These are phyloP conservation scores for Idaea straminata DNA, from an alignment of 2,888 invertebrate species.

Conservation along the genomic window DNA sequence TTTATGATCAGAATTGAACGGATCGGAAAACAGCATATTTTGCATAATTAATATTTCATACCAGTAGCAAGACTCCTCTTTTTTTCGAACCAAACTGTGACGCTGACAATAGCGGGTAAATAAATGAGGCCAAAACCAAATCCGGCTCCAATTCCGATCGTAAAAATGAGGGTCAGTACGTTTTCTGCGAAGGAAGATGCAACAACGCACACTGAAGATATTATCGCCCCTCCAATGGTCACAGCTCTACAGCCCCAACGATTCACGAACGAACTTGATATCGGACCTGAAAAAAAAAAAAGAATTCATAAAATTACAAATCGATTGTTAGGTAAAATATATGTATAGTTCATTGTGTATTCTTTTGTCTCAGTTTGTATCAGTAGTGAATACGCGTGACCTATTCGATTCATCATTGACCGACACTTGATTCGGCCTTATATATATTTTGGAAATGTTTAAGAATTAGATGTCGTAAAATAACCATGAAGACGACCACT, in stretches of 20 bases:
- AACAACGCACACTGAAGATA: constrained; percentile 88
- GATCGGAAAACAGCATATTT: neutral
- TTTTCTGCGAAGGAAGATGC: constrained; percentile 91
- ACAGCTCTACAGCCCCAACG: constrained; percentile 95
- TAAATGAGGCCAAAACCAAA: constrained; percentile 98
- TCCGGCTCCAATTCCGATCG: constrained; percentile 97
- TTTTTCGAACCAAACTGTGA: constrained; percentile 98
- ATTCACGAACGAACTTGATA: constrained; percentile 97
- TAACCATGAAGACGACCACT: neutral
- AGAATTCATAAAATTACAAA: constrained; percentile 3
- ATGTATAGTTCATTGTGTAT: neutral
- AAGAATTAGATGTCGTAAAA: neutral
- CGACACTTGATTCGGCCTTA: neutral
- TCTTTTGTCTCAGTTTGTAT: neutral
- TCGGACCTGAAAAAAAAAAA: constrained; percentile 86
- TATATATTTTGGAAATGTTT: neutral
- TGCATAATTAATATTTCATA: constrained; percentile 29
- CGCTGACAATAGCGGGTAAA: constrained; percentile 98
- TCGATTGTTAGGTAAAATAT: neutral
- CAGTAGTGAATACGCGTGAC: neutral
- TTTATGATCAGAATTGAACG: neutral
- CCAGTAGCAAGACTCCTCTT: constrained; percentile 96
- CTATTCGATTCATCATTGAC: neutral
- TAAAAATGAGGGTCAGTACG: constrained; percentile 91
- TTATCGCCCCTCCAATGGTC: constrained; percentile 92